phyloP scores from a whole-genome alignment of 2,113 vertebrate species.

The Brachypodius melanocephalos region DNA sequence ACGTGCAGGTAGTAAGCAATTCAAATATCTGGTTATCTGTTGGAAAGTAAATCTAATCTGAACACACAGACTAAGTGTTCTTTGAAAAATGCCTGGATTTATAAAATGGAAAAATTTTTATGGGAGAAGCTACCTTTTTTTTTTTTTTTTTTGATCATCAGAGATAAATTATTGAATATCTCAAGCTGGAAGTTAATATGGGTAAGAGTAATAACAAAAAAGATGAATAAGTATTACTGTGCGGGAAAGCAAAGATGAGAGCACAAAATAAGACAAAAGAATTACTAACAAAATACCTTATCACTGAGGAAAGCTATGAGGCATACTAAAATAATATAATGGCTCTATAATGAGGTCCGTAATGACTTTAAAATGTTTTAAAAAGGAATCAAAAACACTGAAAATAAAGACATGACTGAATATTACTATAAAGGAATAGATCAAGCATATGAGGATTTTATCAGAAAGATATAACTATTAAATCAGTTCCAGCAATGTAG shows the following conservation, averaged over 20 bases:
- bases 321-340: neutral
- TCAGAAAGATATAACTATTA: neutral
- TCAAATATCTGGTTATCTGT: neutral
- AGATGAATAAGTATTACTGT: neutral
- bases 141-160: neutral
- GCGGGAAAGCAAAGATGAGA: neutral
- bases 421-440: neutral
- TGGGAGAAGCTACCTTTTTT: neutral
- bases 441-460: neutral
- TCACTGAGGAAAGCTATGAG: neutral
- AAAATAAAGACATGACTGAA: neutral
- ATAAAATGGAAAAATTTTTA: neutral
- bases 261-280: neutral
- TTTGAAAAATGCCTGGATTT: neutral
- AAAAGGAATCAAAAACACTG: neutral
- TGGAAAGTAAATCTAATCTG: neutral
- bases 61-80: neutral
- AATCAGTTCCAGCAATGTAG: neutral
- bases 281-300: neutral
- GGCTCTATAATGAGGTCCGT: neutral
- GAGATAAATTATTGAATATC: neutral
- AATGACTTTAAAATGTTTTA: neutral
- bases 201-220: neutral
- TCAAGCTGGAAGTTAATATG: neutral
- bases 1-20: neutral